Evolutionary conservation across 1,140 invertebrate genomes (phyloP), one percentile per base, ranked within the genome.

Genomic region (Adoxophyes honmai): DNA sequence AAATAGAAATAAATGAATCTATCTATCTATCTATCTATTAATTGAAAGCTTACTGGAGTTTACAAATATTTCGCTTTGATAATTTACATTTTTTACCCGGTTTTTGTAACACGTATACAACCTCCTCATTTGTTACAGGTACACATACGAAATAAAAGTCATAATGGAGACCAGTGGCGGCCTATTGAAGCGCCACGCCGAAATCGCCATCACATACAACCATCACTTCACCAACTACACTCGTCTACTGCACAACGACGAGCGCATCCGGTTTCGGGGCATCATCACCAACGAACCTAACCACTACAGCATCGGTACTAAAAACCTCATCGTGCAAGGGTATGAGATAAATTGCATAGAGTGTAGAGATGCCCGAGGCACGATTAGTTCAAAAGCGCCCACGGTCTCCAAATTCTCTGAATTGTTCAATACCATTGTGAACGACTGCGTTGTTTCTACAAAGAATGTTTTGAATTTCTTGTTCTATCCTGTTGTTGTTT

Each of bases 381-480:
- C 90, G 68, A 82, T 90, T 1, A 70, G 78, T 13, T 81, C 66
- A 0, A 88, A 88, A 60, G 73, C 76, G 35, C 80, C 90, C 4
- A 81, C 89, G 36, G 64, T 60, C 4, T 85, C 82, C 0, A 86
- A 86, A 67, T 68, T 89, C 4, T 77, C 81, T 0, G 81, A 84
- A 48, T 56, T 89, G 0, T 79, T 75, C 52, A 84, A 91, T 59
- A 91, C 89, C 14, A 69, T 93, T 16, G 65, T 91, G 4, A 91
- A 90, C 63, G 91, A 92, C 68, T 80, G 93, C 64, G 90, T 91
- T 59, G 83, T 92, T 0, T 93, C 94, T 1, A 75, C 92, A 6
- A 95, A 95, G 68, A 93, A 93, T 84, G 90, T 95, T 56, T 78
- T 95, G 6, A 95, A 95, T 86, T 94, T 95, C 66, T 61, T 95